These are phyloP conservation scores for Rhopalosiphum nymphaeae DNA, from an alignment of 2,888 invertebrate species.

Conservation along the genomic window DNA sequence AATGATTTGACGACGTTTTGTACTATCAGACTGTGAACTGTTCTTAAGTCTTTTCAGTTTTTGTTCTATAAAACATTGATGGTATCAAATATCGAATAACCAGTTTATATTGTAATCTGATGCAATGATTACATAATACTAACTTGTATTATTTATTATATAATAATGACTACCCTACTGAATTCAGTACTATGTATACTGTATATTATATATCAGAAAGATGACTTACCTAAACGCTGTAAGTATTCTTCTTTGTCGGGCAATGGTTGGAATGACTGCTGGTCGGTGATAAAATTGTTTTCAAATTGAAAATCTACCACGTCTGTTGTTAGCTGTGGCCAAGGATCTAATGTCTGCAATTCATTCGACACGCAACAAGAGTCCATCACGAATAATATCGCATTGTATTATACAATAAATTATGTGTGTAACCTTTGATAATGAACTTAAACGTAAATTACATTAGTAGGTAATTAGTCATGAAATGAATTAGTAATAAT, in stretches of 20 bases:
- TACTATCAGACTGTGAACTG: slow-evolving; percentile 49
- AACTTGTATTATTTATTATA: neutral
- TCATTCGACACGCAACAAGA: slow-evolving; percentile 24
- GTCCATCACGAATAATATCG: neutral
- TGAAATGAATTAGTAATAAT: neutral
- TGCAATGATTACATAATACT: slow-evolving; percentile 33
- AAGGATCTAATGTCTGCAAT: slow-evolving; percentile 35
- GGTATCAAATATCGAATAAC: slow-evolving; percentile 23
- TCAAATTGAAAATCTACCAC: slow-evolving; percentile 71
- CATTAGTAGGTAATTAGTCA: neutral
- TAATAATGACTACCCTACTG: neutral
- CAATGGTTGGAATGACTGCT: slow-evolving; percentile 69
- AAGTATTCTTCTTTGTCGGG: slow-evolving; percentile 79
- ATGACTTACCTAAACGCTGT: slow-evolving; percentile 75
- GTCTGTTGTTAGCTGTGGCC: slow-evolving; percentile 18
- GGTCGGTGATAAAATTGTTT: slow-evolving; percentile 74
- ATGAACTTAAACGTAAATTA: neutral
- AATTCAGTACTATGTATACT: neutral
- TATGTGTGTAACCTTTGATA: neutral
- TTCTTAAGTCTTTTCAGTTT: slow-evolving; percentile 64
- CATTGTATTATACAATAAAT: neutral
- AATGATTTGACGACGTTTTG: slow-evolving; percentile 51
- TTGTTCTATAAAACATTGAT: slow-evolving; percentile 43
- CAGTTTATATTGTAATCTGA: neutral
- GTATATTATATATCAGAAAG: neutral